Conservation (phyloP, 2,113 vertebrate species). For the Otocyon megalotis region DNA sequence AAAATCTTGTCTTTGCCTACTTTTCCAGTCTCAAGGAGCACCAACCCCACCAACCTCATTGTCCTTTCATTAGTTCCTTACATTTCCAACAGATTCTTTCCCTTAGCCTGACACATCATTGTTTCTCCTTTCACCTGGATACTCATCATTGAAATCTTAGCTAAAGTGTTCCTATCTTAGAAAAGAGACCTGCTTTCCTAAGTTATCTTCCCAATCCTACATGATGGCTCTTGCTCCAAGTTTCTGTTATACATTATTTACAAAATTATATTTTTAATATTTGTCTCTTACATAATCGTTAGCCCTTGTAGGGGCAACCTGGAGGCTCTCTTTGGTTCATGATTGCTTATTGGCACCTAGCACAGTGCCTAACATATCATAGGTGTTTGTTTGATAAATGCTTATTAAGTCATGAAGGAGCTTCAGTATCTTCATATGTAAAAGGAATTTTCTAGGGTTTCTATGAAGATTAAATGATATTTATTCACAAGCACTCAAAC, state of each 20-base stretch:
- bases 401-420: constrained; percentile 14
- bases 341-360: neutral
- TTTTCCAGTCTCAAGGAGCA: neutral
- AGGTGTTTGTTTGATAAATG: neutral
- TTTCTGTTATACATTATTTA: neutral
- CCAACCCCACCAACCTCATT: neutral
- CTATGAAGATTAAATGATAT: constrained; percentile 22
- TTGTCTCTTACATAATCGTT: neutral
- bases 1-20: neutral
- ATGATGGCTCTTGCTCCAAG: neutral
- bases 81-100: neutral
- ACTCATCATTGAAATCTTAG: neutral
- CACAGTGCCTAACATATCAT: neutral
- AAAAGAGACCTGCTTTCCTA: neutral
- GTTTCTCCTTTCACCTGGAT: neutral
- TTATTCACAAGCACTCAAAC: neutral
- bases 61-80: neutral
- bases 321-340: neutral
- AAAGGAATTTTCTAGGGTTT: neutral
- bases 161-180: neutral
- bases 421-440: neutral
- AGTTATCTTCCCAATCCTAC: neutral
- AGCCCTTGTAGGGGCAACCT: neutral
- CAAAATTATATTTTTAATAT: constrained; percentile 28
- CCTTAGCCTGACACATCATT: neutral